Evolutionary conservation across 2,888 invertebrate species (phyloP), one percentile per base, ranked within the genome.

Genomic region (Lithophane ornitopus): DNA sequence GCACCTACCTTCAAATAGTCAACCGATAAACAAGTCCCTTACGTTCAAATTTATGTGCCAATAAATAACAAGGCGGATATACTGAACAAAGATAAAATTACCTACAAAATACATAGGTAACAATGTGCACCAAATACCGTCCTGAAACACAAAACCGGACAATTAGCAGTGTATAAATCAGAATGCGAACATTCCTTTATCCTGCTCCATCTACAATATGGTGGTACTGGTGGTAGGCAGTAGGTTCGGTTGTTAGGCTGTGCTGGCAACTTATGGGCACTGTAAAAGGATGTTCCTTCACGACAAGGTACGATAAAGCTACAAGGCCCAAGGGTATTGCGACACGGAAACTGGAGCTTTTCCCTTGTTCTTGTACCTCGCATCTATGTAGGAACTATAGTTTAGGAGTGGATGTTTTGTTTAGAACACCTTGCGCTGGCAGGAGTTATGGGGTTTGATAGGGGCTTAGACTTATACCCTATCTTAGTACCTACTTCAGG

Each of bases 271-370:
- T 94, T 94, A 94, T 92, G 89, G 90, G 73, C 88, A 78, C 91
- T 90, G 90, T 93, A 92, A 93, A 93, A 92, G 94, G 94, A 95
- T 93, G 94, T 94, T 92, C 93, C 92, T 90, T 89, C 88, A 87
- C 88, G 89, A 90, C 91, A 89, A 87, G 88, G 83, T 83, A 90
- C 94, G 93, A 94, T 95, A 95, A 95, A 94, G 89, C 90, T 89
- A 91, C 92, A 89, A 90, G 90, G 81, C 90, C 88, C 88, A 80
- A 79, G 87, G 85, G 88, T 90, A 90, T 88, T 90, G 87, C 87
- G 89, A 93, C 92, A 91, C 90, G 92, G 92, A 92, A 94, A 93
- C 92, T 87, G 85, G 87, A 88, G 87, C 88, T 88, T 86, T 87
- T 85, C 81, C 72, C 85, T 77, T 87, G 81, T 86, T 65, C 72